phyloP scores from a whole-genome alignment of 2,888 invertebrate genomes.

The Dicroscelio sp. region DNA sequence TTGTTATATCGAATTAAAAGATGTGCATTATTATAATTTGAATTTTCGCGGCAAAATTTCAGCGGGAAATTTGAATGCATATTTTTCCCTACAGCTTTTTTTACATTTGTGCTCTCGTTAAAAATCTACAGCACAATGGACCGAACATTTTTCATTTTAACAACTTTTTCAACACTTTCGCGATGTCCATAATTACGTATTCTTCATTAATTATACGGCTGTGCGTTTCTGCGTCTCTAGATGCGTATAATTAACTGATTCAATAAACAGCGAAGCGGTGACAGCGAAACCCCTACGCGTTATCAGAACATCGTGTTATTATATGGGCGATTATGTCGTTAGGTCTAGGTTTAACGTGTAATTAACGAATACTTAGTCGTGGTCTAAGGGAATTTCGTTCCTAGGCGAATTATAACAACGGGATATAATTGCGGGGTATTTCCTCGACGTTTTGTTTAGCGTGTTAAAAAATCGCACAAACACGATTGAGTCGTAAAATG shows the following conservation, averaged over 20 bases:
- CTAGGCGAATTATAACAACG: slow-evolving; percentile 64
- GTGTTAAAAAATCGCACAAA: slow-evolving; percentile 41
- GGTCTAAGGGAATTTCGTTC: slow-evolving; percentile 50
- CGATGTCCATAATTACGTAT: slow-evolving; percentile 45
- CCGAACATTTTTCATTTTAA: slow-evolving; percentile 26
- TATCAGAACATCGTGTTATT: slow-evolving; percentile 85
- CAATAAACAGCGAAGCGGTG: slow-evolving; percentile 88
- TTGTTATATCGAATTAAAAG: no score
- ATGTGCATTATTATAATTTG: no score
- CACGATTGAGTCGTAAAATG: slow-evolving; percentile 78
- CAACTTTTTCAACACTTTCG: slow-evolving; percentile 47
- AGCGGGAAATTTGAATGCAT: background rate
- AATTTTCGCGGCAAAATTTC: background rate
- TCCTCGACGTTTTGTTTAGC: slow-evolving; percentile 56
- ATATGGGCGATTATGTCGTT: slow-evolving; percentile 88
- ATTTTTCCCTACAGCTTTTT: background rate
- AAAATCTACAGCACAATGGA: background rate
- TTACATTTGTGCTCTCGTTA: background rate
- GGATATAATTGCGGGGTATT: slow-evolving; percentile 71
- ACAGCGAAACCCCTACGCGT: slow-evolving; percentile 85
- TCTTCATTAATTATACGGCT: slow-evolving; percentile 50
- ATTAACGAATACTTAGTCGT: slow-evolving; percentile 84
- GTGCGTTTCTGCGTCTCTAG: slow-evolving; percentile 33
- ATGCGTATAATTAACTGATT: slow-evolving; percentile 85
- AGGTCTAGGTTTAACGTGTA: slow-evolving; percentile 84